phyloP scores from a whole-genome alignment of 2,113 vertebrate species.

The Gadus macrocephalus region DNA sequence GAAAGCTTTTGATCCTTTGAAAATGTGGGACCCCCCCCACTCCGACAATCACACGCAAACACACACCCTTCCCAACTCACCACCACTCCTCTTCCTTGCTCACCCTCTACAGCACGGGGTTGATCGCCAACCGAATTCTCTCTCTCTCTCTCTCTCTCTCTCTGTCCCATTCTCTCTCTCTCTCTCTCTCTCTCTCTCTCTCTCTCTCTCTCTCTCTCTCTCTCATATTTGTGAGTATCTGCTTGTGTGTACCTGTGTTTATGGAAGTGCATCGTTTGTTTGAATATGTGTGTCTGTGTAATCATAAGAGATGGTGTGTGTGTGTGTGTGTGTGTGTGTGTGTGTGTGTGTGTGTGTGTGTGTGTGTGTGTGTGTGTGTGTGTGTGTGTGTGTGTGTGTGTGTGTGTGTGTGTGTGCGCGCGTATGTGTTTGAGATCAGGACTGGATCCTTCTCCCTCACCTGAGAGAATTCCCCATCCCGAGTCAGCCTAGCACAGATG shows the following conservation, averaged over 20 bases:
- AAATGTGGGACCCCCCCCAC: conserved; percentile 49
- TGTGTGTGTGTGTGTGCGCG: not conserved
- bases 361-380: conserved; percentile 2
- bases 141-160: not conserved
- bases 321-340: conserved; percentile 5
- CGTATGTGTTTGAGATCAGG: conserved; percentile 33
- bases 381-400: conserved; percentile 3
- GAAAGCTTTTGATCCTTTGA: conserved; percentile 62
- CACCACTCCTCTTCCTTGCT: not conserved
- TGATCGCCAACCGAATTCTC: conserved; percentile 38
- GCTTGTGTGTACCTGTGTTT: conserved; percentile 8
- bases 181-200: not conserved
- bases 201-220: not conserved
- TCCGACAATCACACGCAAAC: not conserved
- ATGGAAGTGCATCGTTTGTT: not conserved
- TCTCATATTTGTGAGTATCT: not conserved
- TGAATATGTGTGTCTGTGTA: not conserved
- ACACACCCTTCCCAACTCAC: conserved; percentile 13
- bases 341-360: conserved; percentile 4
- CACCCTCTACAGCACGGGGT: conserved; percentile 26
- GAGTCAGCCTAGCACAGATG: conserved; percentile 35
- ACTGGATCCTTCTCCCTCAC: conserved; percentile 19
- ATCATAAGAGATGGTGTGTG: not conserved
- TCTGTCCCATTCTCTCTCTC: too few species aligned
- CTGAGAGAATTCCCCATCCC: conserved; percentile 12